These are phyloP conservation scores for Labrus mixtus DNA, from an alignment of 2,113 vertebrate genomes.

Conservation along the genomic window DNA sequence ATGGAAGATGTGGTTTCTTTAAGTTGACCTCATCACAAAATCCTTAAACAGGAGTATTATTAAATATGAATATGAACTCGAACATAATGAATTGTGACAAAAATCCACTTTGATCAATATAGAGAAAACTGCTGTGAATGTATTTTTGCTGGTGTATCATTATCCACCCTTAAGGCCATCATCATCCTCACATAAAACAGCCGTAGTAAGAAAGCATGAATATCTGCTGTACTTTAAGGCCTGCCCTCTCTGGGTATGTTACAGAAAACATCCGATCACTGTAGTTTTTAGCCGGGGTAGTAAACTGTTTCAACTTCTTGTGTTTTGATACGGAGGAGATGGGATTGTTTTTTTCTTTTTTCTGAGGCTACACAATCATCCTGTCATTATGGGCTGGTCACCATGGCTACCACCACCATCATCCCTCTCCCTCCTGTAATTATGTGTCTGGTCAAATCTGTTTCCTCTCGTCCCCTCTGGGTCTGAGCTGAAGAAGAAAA, in stretches of 20 bases:
- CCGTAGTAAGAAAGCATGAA: too few relatives aligned
- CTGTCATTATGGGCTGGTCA: constrained; percentile 69
- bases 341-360: constrained; percentile 20
- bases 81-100: too few relatives aligned
- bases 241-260: neutral
- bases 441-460: constrained; percentile 73
- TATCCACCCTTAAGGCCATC: too few relatives aligned
- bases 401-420: constrained; percentile 63
- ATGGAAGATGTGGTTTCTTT: too few relatives aligned
- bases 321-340: constrained; percentile 39
- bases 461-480: constrained; percentile 62
- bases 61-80: too few relatives aligned
- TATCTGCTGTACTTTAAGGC: too few relatives aligned
- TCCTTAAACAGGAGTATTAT: too few relatives aligned
- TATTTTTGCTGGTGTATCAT: too few relatives aligned
- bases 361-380: constrained; percentile 52
- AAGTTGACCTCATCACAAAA: too few relatives aligned
- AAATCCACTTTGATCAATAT: too few relatives aligned
- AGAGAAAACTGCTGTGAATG: too few relatives aligned
- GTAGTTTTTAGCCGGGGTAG: neutral
- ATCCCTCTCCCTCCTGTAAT: constrained; percentile 66
- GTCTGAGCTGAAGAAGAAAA: constrained; percentile 51
- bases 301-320: constrained; percentile 29
- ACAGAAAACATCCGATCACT: constrained; percentile 19
- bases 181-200: too few relatives aligned